phyloP scores from a whole-genome alignment of 2,113 vertebrate species.

The Rousettus leschenaultii region DNA sequence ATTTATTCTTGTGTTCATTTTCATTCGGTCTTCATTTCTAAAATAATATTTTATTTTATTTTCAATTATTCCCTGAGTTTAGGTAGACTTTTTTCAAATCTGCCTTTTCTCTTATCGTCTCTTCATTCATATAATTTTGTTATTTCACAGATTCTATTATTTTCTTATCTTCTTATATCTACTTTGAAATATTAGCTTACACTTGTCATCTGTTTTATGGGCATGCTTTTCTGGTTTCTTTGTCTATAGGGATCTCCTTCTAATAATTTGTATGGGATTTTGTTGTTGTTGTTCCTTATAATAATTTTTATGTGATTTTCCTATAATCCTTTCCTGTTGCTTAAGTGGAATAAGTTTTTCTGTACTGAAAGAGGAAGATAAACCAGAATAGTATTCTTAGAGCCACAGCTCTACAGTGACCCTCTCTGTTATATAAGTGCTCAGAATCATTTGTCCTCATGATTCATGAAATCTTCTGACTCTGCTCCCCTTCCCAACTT shows the following conservation, averaged over 20 bases:
- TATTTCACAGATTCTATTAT: not conserved
- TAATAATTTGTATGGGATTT: not conserved
- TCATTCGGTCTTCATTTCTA: not conserved
- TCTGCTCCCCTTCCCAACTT: not conserved
- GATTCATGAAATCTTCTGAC: not conserved
- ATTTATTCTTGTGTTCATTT: not conserved
- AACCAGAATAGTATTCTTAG: not conserved
- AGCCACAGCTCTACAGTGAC: not conserved
- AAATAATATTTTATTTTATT: not conserved
- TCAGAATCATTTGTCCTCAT: not conserved
- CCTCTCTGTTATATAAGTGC: not conserved
- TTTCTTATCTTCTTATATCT: not conserved
- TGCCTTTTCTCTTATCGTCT: not conserved
- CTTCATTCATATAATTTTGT: not conserved
- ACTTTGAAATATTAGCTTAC: not conserved
- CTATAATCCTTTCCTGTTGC: not conserved
- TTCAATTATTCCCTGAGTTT: slow-evolving; percentile 18
- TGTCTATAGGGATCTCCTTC: not conserved
- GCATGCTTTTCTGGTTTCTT: not conserved
- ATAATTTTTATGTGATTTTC: not conserved
- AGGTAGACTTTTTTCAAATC: not conserved
- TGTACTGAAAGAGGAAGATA: not conserved
- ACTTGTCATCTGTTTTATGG: not conserved
- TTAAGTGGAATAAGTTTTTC: not conserved
- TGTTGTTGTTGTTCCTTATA: not conserved